phyloP scores from a whole-genome alignment of 2,113 vertebrate species.

The Elachura formosa region DNA sequence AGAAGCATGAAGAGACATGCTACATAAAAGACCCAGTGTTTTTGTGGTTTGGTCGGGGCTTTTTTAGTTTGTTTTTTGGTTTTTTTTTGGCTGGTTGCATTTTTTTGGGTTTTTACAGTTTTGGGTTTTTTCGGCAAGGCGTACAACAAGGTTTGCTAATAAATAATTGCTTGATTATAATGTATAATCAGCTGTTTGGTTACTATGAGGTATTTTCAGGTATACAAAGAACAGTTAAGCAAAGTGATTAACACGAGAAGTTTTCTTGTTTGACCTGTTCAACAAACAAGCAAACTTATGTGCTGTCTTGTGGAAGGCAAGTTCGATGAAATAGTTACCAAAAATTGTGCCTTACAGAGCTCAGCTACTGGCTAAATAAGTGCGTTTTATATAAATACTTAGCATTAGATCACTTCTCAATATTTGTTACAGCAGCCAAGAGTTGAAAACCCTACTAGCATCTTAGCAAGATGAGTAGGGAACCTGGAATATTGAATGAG shows the following conservation, averaged over 20 bases:
- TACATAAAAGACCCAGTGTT: not conserved
- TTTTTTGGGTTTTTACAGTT: not conserved
- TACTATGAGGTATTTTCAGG: not conserved
- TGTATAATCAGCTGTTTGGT: not conserved
- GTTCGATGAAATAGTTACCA: not conserved
- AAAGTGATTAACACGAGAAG: not conserved
- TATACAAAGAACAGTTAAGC: not conserved
- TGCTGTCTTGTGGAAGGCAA: not conserved
- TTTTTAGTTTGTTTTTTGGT: not conserved
- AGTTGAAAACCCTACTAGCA: not conserved
- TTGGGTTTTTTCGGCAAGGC: not conserved
- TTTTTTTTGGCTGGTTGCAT: not conserved
- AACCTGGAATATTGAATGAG: not conserved
- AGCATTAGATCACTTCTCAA: not conserved
- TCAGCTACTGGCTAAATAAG: not conserved
- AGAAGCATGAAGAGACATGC: not conserved
- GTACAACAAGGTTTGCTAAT: not conserved
- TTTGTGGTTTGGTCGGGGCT: not conserved
- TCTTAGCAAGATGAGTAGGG: not conserved
- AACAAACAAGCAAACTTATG: not conserved
- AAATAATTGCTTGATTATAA: not conserved
- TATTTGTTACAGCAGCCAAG: not conserved
- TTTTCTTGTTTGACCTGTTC: not conserved
- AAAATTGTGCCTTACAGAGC: not conserved
- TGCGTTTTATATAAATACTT: not conserved